phyloP scores from a whole-genome alignment of 37 sponge, comb jelly and placozoan species.

The Lycopodina hypogea region DNA sequence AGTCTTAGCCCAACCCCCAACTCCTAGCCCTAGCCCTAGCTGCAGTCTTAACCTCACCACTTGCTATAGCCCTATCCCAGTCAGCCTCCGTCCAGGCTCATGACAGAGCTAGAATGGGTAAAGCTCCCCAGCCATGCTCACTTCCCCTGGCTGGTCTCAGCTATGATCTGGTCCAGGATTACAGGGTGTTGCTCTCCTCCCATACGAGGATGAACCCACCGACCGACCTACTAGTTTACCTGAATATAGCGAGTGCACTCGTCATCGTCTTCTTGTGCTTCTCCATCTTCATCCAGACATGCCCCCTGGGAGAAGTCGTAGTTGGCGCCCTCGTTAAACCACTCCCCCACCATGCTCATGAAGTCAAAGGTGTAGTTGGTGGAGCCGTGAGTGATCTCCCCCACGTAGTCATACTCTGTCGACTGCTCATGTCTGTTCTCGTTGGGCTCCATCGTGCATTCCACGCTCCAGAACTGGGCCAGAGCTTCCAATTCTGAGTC shows the following conservation, averaged over 20 bases:
- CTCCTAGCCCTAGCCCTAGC: too few relatives aligned
- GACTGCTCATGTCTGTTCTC: conserved; percentile 37
- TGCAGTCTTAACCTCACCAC: too few relatives aligned
- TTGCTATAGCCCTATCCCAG: too few relatives aligned
- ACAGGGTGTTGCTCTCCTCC: too few relatives aligned
- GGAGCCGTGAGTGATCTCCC: conserved; percentile 16
- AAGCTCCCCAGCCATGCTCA: too few relatives aligned
- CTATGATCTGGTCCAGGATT: too few relatives aligned
- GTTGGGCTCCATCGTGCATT: conserved; percentile 30
- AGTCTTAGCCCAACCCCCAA: too few relatives aligned
- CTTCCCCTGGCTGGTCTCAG: too few relatives aligned
- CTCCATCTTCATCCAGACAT: conserved; percentile 25
- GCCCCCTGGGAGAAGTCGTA: conserved; percentile 17
- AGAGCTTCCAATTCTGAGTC: conserved; percentile 14
- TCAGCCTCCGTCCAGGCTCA: too few relatives aligned
- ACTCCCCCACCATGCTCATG: conserved; percentile 5
- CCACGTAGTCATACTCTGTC: conserved; percentile 26
- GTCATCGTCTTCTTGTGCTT: conserved; percentile 7
- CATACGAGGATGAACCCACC: too few relatives aligned
- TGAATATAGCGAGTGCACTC: conserved; percentile 20
- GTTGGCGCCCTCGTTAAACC: conserved; percentile 11
- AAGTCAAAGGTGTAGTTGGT: conserved; percentile 27
- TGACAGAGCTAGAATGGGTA: too few relatives aligned
- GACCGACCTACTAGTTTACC: conserved; percentile 8
- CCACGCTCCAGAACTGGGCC: conserved; percentile 26